Evolutionary conservation across 2,888 invertebrate species (phyloP), one percentile per base, ranked within the genome.

Genomic region (Apodemia arnacis): DNA sequence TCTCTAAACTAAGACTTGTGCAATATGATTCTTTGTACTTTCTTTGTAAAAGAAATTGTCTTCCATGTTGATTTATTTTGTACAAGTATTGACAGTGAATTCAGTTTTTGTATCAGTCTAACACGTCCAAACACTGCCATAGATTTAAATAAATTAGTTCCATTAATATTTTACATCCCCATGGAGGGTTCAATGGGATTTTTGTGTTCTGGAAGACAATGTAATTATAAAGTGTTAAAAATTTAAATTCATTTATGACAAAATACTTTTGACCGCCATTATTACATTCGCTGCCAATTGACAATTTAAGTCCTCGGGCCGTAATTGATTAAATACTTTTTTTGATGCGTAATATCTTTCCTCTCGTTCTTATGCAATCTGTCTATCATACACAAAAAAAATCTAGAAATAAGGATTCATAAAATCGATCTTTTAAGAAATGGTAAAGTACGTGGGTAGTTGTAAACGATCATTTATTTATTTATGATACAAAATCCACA

Each of bases 61-160:
- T 90, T 90, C 90, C 90, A 85, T 69, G 69, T 69, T 69, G 69
- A 7, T 69, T 69, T 69, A 69, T 69, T 69, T 69, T 69, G 69
- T 69, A 69, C 69, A 69, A 69, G 69, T 69, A 27, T 69, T 27
- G 18, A 69, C 69, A 69, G 11, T 69, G 69, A 69, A 31, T 69
- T 31, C 69, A 69, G 80, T 81, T 49, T 80, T 70, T 72, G 41
- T 77, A 83, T 89, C 74, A 84, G 81, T 85, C 89, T 92, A 88
- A 89, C 87, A 94, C 95, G 93, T 95, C 95, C 95, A 95, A 94
- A 94, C 97, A 97, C 97, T 97, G 97, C 97, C 97, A 96, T 97
- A 96, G 95, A 94, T 95, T 95, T 95, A 96, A 95, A 92, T 95
- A 95, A 90, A 95, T 96, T 95, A 95, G 95, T 93, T 94, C 90